Evolutionary conservation across 1,140 invertebrate genomes (phyloP).

Genomic region (Pectinophora gossypiella): DNA sequence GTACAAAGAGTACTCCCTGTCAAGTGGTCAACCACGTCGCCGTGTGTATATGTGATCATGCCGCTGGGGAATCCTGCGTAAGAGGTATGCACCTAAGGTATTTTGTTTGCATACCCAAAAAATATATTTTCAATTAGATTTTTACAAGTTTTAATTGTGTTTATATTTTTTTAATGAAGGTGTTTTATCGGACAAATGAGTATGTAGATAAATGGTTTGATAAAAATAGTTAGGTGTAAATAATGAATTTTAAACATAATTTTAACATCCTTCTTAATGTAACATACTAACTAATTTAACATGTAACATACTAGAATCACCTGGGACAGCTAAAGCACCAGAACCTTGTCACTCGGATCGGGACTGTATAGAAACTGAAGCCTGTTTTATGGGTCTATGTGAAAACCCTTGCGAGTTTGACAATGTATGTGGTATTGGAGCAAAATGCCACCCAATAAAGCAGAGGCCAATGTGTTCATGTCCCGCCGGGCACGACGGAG

Average conservation of each 20-base stretch:
- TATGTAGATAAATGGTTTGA: conserved; percentile 10
- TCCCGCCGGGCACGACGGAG: conserved; percentile 83
- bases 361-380: conserved; percentile 84
- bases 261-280: conserved; percentile 22
- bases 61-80: conserved; percentile 58
- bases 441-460: conserved; percentile 83
- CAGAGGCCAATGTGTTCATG: conserved; percentile 87
- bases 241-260: conserved; percentile 46
- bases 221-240: conserved; percentile 2
- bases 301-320: conserved; percentile 78
- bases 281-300: conserved; percentile 66
- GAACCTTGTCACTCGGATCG: conserved; percentile 84
- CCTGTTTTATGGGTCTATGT: conserved; percentile 84
- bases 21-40: conserved; percentile 81
- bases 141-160: not conserved
- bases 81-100: conserved; percentile 69
- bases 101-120: conserved; percentile 26
- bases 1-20: conserved; percentile 82
- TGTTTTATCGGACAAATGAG: conserved; percentile 70
- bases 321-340: conserved; percentile 79
- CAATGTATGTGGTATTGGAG: conserved; percentile 81
- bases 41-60: conserved; percentile 79
- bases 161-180: conserved; percentile 1
- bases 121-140: conserved; percentile 11
- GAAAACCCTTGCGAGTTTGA: conserved; percentile 85